Percentiles rank a stretch among this genome's conserved stretches.
Evolutionary conservation across 2,888 invertebrate species (phyloP).

Genomic region (Habroteleia sp.): DNA sequence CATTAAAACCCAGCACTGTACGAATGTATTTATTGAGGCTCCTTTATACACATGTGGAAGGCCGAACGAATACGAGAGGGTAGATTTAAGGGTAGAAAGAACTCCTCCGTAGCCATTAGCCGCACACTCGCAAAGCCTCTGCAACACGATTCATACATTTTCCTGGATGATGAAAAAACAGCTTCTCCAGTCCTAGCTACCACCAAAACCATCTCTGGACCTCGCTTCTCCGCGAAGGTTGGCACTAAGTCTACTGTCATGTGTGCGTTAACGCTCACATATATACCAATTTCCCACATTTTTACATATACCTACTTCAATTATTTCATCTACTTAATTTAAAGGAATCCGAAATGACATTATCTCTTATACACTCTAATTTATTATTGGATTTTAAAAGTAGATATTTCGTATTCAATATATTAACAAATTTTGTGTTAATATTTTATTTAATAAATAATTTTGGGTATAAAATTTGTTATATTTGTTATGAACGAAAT

Average conservation of each 20-base stretch:
- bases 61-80: conserved; percentile 67
- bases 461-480: too few relatives aligned
- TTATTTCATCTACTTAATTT: conserved; percentile 30
- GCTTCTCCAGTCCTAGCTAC: conserved; percentile 64
- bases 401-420: too few relatives aligned
- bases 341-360: too few relatives aligned
- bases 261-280: conserved; percentile 50
- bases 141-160: conserved; percentile 81
- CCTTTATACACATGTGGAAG: conserved; percentile 70
- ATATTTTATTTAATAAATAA: too few relatives aligned
- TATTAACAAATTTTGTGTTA: too few relatives aligned
- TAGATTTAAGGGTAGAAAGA: conserved; percentile 76
- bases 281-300: conserved; percentile 23
- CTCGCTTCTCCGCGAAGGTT: conserved; percentile 61
- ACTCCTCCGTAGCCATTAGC: conserved; percentile 78
- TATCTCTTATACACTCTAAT: too few relatives aligned
- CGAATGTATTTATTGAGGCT: conserved; percentile 65
- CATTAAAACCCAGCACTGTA: conserved; percentile 69
- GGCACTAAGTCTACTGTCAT: conserved; percentile 59
- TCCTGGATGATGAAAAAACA: conserved; percentile 77
- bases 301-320: conserved; percentile 32
- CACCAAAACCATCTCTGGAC: conserved; percentile 67
- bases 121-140: conserved; percentile 77
- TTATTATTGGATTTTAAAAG: too few relatives aligned
- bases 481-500: too few relatives aligned